Conservation (phyloP, 2,113 vertebrate genomes). For the Sigmodon hispidus region DNA sequence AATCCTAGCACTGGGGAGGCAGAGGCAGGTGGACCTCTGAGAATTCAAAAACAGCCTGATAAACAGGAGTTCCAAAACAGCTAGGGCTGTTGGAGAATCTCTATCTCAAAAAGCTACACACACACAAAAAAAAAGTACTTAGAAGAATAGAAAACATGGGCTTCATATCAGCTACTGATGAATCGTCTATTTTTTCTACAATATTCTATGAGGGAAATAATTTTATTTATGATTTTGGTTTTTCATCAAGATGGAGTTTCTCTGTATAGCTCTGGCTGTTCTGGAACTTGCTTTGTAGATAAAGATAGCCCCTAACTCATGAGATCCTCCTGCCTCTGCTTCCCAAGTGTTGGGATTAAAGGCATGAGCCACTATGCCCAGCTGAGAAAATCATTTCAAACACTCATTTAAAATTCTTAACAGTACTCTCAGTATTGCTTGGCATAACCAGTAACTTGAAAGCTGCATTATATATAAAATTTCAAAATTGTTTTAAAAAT, state of each 20-base stretch:
- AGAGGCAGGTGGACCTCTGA: background rate
- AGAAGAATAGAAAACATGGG: background rate
- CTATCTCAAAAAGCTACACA: background rate
- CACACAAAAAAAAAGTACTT: background rate
- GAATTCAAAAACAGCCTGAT: background rate
- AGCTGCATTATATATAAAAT: background rate
- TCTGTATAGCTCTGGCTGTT: background rate
- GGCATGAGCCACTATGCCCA: background rate
- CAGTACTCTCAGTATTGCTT: background rate
- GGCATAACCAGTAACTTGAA: slow-evolving; percentile 5
- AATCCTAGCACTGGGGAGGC: background rate
- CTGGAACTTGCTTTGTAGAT: background rate
- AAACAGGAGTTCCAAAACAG: background rate
- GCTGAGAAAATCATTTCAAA: background rate
- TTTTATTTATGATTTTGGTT: background rate
- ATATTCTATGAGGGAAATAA: slow-evolving; percentile 34
- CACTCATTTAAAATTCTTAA: background rate
- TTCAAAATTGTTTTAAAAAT: slow-evolving; percentile 38
- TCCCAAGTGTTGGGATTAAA: background rate
- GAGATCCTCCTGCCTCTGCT: background rate
- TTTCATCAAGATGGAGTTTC: background rate
- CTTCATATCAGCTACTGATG: background rate
- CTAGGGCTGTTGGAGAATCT: background rate
- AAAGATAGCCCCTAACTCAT: background rate
- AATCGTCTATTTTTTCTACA: background rate